Percentiles rank a stretch among this genome's conserved stretches.
phyloP scores from a whole-genome alignment of 2,797 vertebrate species.

The Cichlasoma orientale region DNA sequence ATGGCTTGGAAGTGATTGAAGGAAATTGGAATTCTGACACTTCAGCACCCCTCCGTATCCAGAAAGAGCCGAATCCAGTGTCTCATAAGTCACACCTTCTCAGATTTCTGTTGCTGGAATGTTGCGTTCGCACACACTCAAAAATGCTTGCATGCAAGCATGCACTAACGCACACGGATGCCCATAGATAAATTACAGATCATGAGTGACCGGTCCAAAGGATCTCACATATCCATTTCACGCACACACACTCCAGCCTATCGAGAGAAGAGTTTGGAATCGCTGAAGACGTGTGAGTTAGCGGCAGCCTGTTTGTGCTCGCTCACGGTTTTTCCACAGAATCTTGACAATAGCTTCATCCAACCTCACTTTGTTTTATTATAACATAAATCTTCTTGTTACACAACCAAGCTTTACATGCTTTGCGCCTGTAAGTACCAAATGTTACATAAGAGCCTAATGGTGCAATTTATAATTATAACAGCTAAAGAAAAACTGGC shows the following conservation, averaged over 20 bases:
- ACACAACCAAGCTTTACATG: constrained; percentile 23
- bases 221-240: constrained; percentile 49
- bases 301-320: constrained; percentile 27
- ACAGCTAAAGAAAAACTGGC: constrained; percentile 30
- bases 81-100: constrained; percentile 76
- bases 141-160: constrained; percentile 3
- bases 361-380: constrained; percentile 8
- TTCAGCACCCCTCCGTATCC: constrained; percentile 67
- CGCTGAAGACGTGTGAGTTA: constrained; percentile 56
- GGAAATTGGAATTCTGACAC: constrained; percentile 76
- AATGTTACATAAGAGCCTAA: constrained; percentile 35
- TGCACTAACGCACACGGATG: constrained; percentile 33
- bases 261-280: constrained; percentile 54
- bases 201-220: constrained; percentile 40
- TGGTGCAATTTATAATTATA: constrained; percentile 38
- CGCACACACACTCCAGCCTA: constrained; percentile 38
- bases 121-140: constrained; percentile 43
- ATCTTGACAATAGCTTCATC: constrained; percentile 38
- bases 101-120: constrained; percentile 73
- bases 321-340: constrained; percentile 27
- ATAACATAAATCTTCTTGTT: constrained; percentile 23
- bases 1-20: constrained; percentile 56
- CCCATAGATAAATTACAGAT: constrained; percentile 58
- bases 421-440: constrained; percentile 27
- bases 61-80: constrained; percentile 70